Percentiles rank a stretch among this genome's conserved stretches.
Evolutionary conservation across 2,797 vertebrate species (phyloP).

Genomic region (Crocodylus rhombifer): DNA sequence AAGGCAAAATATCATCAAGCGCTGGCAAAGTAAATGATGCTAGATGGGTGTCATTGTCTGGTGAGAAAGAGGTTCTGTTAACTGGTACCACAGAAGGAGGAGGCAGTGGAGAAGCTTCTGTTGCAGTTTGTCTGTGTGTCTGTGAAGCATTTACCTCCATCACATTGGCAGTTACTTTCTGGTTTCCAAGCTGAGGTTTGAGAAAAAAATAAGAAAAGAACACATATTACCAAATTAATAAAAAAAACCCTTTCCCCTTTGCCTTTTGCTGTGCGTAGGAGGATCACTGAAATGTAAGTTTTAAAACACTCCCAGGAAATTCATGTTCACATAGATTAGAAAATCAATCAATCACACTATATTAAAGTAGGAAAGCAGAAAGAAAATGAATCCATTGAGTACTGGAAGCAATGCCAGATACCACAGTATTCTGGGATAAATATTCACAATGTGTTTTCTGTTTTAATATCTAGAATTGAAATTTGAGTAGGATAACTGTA

Average conservation of each 20-base stretch:
- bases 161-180: slow-evolving; percentile 79
- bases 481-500: neutral
- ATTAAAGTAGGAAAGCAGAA: slow-evolving; percentile 56
- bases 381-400: slow-evolving; percentile 53
- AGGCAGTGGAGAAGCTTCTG: slow-evolving; percentile 82
- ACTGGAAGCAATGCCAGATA: slow-evolving; percentile 71
- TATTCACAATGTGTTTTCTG: slow-evolving; percentile 16
- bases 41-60: slow-evolving; percentile 82
- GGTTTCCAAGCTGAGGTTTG: slow-evolving; percentile 83
- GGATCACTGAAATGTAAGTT: slow-evolving; percentile 41
- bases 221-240: slow-evolving; percentile 77
- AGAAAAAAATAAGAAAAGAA: slow-evolving; percentile 84
- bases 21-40: slow-evolving; percentile 82
- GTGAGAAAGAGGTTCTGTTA: slow-evolving; percentile 79
- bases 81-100: slow-evolving; percentile 76
- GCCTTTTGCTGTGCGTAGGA: slow-evolving; percentile 62
- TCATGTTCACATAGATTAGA: slow-evolving; percentile 72
- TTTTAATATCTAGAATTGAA: neutral
- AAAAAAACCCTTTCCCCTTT: slow-evolving; percentile 54
- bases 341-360: slow-evolving; percentile 57
- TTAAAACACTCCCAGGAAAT: slow-evolving; percentile 64
- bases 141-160: slow-evolving; percentile 83
- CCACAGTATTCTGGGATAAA: slow-evolving; percentile 52
- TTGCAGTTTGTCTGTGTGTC: slow-evolving; percentile 81
- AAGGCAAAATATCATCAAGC: slow-evolving; percentile 73